A percentile compares a stretch with the other conserved stretches of the same genome.
These are phyloP conservation scores for Anodontia alba DNA, from an alignment of 2,888 invertebrate genomes.

Conservation along the genomic window DNA sequence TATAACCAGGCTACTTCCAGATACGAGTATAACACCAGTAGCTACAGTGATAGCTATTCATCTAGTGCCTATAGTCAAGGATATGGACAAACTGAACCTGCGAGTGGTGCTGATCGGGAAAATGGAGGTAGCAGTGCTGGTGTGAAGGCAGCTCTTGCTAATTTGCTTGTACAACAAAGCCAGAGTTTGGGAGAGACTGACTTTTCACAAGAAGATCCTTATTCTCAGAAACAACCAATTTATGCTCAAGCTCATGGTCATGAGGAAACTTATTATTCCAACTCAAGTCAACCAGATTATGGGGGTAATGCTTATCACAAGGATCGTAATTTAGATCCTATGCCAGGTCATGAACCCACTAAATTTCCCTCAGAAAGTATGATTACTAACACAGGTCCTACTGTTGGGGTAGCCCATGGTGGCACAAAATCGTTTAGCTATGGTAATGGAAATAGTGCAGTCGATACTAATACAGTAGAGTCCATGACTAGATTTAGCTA, in stretches of 20 bases:
- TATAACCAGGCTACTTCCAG: neutral
- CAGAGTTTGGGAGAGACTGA: constrained; percentile 72
- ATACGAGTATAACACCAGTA: neutral
- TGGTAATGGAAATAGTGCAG: neutral
- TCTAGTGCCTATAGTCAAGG: neutral
- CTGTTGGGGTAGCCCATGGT: neutral
- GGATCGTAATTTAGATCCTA: neutral
- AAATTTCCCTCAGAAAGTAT: constrained; percentile 8
- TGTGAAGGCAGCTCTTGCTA: constrained; percentile 86
- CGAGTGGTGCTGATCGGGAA: neutral
- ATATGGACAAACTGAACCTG: constrained; percentile 14
- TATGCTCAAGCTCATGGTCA: constrained; percentile 34
- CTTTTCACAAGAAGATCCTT: constrained; percentile 23
- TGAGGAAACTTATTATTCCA: constrained; percentile 29
- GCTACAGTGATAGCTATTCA: constrained; percentile 5
- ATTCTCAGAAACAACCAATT: constrained; percentile 29
- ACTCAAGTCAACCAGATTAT: constrained; percentile 30
- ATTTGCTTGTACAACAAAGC: constrained; percentile 86
- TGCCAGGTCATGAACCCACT: neutral
- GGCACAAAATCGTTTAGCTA: neutral
- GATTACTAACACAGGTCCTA: neutral
- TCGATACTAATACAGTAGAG: neutral
- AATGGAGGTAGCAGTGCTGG: constrained; percentile 78
- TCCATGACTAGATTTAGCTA: neutral
- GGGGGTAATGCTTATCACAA: neutral